Percentiles rank a stretch among this genome's conserved stretches.
phyloP scores from a whole-genome alignment of 2,888 invertebrate genomes.

The Thera britannica region DNA sequence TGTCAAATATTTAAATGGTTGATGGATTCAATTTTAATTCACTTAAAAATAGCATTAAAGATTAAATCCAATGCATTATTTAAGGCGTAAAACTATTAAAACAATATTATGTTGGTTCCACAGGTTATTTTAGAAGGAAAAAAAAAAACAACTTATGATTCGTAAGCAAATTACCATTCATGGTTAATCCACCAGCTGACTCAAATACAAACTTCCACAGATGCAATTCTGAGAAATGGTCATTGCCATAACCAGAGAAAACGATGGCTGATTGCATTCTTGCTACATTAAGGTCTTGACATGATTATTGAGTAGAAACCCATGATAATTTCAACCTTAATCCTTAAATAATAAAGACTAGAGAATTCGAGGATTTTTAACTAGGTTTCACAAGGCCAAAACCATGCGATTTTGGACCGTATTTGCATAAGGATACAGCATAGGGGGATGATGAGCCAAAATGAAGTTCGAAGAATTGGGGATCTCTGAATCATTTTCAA shows the following conservation, averaged over 20 bases:
- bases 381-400: neutral
- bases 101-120: too few species aligned
- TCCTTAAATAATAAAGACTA: neutral
- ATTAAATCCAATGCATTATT: too few species aligned
- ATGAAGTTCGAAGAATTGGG: constrained; percentile 32
- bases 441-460: neutral
- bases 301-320: constrained; percentile 9
- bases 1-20: too few species aligned
- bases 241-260: constrained; percentile 25
- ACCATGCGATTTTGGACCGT: constrained; percentile 13
- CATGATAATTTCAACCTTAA: constrained; percentile 18
- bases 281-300: constrained; percentile 18
- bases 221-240: constrained; percentile 22
- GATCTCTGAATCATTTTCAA: constrained; percentile 25
- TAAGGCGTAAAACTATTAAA: too few species aligned
- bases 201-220: constrained; percentile 8
- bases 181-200: too few species aligned
- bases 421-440: constrained; percentile 6
- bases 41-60: too few species aligned
- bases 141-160: too few species aligned
- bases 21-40: too few species aligned
- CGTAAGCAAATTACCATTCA: too few species aligned
- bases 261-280: constrained; percentile 29
- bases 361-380: neutral
- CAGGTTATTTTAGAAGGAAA: too few species aligned